phyloP scores from a whole-genome alignment of 1,140 invertebrate species.

The Leptoteleia sp. region DNA sequence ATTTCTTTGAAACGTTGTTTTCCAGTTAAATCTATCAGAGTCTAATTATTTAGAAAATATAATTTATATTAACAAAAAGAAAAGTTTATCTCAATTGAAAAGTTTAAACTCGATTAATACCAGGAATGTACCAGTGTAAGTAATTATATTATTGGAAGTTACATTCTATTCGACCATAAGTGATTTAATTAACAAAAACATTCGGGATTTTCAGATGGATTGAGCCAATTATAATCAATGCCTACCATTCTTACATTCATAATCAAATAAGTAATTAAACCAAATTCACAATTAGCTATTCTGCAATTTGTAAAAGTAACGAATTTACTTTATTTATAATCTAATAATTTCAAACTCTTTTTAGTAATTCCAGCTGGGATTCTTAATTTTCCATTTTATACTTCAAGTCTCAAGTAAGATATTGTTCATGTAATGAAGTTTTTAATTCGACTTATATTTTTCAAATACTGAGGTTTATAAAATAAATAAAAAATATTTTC shows the following conservation, averaged over 20 bases:
- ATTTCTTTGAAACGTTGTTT: neutral
- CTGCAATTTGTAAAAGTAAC: neutral
- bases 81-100: neutral
- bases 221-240: conserved; percentile 88
- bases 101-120: neutral
- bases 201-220: conserved; percentile 84
- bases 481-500: too few species aligned
- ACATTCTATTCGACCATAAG: too few species aligned
- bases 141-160: conserved; percentile 38
- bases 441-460: too few species aligned
- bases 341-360: conserved; percentile 34
- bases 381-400: conserved; percentile 87
- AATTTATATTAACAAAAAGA: neutral
- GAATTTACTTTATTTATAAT: neutral
- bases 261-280: conserved; percentile 88
- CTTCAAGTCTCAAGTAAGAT: conserved; percentile 77
- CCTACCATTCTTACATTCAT: conserved; percentile 86
- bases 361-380: conserved; percentile 88
- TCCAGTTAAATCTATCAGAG: conserved; percentile 12
- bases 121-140: neutral
- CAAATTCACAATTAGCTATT: conserved; percentile 35
- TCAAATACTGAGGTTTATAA: too few species aligned
- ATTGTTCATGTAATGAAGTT: neutral
- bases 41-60: conserved; percentile 7
- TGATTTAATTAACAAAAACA: too few species aligned